These are phyloP conservation scores for Chiloscyllium punctatum DNA, from an alignment of 2,797 vertebrate genomes.

Conservation along the genomic window DNA sequence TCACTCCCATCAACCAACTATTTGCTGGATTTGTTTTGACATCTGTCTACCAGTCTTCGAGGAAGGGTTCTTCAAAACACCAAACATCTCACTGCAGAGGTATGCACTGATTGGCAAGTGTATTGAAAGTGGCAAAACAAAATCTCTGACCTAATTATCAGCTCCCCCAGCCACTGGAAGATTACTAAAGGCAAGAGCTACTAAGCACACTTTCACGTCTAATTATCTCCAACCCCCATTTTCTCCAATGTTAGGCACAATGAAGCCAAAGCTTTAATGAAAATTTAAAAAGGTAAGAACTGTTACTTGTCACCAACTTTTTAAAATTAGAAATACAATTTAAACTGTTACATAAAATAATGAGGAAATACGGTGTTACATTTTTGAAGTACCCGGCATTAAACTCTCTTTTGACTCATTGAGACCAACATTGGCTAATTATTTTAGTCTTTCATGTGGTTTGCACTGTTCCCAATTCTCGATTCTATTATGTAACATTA, in stretches of 20 bases:
- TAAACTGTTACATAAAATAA: neutral
- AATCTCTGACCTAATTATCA: neutral
- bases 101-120: neutral
- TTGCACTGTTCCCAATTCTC: neutral
- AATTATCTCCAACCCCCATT: neutral
- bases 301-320: neutral
- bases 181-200: neutral
- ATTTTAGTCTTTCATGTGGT: neutral
- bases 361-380: neutral
- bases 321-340: neutral
- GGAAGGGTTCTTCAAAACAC: neutral
- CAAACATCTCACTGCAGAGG: neutral
- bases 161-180: neutral
- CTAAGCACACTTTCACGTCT: neutral
- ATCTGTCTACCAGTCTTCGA: neutral
- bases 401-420: neutral
- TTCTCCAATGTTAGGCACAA: neutral
- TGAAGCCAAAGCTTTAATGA: neutral
- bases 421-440: neutral
- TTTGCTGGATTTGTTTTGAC: neutral
- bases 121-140: too few species aligned
- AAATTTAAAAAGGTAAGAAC: neutral
- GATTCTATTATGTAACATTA: neutral
- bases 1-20: neutral
- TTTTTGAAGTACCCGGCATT: neutral